Evolutionary conservation across 2,113 vertebrate genomes (phyloP).

Genomic region (Phyllostomus hastatus): DNA sequence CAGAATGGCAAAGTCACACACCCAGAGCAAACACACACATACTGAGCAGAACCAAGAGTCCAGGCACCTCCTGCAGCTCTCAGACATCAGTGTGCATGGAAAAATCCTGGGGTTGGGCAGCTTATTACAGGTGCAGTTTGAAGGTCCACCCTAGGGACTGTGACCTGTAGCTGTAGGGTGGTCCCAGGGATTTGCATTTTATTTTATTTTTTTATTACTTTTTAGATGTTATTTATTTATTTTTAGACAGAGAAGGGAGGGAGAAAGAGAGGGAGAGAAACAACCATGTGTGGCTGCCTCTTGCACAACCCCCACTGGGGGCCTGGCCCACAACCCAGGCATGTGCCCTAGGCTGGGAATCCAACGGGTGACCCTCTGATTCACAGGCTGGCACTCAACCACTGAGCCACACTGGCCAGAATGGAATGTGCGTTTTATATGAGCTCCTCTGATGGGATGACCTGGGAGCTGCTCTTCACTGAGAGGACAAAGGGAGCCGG

Average conservation of each 20-base stretch:
- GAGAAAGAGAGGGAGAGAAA: too few relatives aligned
- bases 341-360: too few relatives aligned
- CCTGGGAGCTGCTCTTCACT: neutral
- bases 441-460: neutral
- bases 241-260: too few relatives aligned
- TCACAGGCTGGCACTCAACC: too few relatives aligned
- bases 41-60: neutral
- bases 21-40: too few relatives aligned
- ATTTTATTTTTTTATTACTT: too few relatives aligned
- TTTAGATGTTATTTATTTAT: too few relatives aligned
- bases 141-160: neutral
- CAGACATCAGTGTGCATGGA: neutral
- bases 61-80: neutral
- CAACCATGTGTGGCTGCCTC: too few relatives aligned
- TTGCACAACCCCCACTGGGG: too few relatives aligned
- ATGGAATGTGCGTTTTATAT: neutral
- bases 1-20: neutral
- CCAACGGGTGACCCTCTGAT: too few relatives aligned
- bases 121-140: neutral
- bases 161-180: neutral
- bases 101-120: neutral
- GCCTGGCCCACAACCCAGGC: too few relatives aligned
- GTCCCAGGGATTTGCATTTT: neutral
- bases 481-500: neutral
- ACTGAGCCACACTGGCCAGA: too few relatives aligned